These are phyloP conservation scores for Enteromius fasciolatus DNA, from an alignment of 2,797 vertebrate genomes.

Conservation along the genomic window DNA sequence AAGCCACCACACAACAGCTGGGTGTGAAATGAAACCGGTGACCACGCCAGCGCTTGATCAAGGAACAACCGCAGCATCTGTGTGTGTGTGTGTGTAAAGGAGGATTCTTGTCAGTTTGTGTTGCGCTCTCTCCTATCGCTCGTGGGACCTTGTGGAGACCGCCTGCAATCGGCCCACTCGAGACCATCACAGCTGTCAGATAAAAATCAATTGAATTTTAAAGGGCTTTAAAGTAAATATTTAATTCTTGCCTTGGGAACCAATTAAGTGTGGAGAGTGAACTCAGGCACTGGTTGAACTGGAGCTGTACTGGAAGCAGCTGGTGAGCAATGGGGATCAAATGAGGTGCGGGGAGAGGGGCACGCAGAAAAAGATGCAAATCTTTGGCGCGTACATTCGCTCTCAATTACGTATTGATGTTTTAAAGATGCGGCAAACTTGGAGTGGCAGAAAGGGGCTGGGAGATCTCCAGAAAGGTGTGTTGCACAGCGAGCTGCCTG, in stretches of 20 bases:
- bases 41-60: conserved; percentile 56
- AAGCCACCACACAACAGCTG: conserved; percentile 51
- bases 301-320: conserved; percentile 70
- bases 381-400: conserved; percentile 61
- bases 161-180: conserved; percentile 65
- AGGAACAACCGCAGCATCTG: conserved; percentile 43
- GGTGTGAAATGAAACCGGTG: conserved; percentile 62
- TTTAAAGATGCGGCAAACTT: conserved; percentile 68
- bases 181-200: conserved; percentile 72
- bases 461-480: conserved; percentile 61
- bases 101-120: conserved; percentile 65
- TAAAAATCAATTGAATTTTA: conserved; percentile 75
- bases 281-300: conserved; percentile 70
- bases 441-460: conserved; percentile 64
- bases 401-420: conserved; percentile 70
- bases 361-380: conserved; percentile 64
- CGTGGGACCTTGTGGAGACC: conserved; percentile 64
- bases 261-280: conserved; percentile 72
- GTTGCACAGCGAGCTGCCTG: conserved; percentile 56
- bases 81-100: conserved; percentile 46
- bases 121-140: conserved; percentile 60
- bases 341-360: conserved; percentile 38
- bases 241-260: conserved; percentile 72
- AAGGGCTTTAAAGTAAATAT: conserved; percentile 74
- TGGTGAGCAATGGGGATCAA: conserved; percentile 69